Base-by-base conservation (phyloP, 2,888 invertebrate genomes). In the Megastigmus dorsalis region DNA sequence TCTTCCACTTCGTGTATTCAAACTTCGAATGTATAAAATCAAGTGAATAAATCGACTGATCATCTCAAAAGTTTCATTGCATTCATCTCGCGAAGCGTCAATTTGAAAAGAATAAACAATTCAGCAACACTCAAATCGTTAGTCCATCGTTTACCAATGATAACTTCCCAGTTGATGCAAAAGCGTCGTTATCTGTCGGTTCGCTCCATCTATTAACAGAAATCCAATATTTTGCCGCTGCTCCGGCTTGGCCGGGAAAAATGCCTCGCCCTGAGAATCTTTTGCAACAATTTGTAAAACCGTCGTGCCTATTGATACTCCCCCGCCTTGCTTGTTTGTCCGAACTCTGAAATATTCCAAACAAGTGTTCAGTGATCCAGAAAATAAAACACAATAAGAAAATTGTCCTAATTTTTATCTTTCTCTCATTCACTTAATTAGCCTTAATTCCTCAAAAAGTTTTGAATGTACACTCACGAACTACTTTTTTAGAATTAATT, bases 201-300 rank as follows among this genome's bases (percentile, higher is more conserved):
- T 68, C 69, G 75, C 57, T 9, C 80, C 77, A 60, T 90, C 89
- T 10, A 91, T 84, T 45, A 90, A 83, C 18, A 91, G 79, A 79
- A 90, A 91, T 5, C 89, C 86, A 74, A 88, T 81, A 86, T 91
- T 90, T 84, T 85, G 88, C n/a, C 69, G 78, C 20, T 86, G 79
- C 33, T 73, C 75, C 3, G 84, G 76, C 71, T 85, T 74, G 36
- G 18, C 54, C 6, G 88, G 88, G 74, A 84, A 88, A 60, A 84
- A 87, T n/a, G 85, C 76, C 43, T 77, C 67, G 2, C 77, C 82
- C 23, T 75, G 79, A 3, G 50, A 54, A 75, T 83, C 80, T 77
- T 82, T 86, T 1, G 85, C 87, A 4, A 83, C 78, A 36, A 88
- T 83, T 80, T 86, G 78, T 13, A 88, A 69, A 7, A 88, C 84